phyloP scores from a whole-genome alignment of 1,140 invertebrate genomes.

The Drosophila triauraria region DNA sequence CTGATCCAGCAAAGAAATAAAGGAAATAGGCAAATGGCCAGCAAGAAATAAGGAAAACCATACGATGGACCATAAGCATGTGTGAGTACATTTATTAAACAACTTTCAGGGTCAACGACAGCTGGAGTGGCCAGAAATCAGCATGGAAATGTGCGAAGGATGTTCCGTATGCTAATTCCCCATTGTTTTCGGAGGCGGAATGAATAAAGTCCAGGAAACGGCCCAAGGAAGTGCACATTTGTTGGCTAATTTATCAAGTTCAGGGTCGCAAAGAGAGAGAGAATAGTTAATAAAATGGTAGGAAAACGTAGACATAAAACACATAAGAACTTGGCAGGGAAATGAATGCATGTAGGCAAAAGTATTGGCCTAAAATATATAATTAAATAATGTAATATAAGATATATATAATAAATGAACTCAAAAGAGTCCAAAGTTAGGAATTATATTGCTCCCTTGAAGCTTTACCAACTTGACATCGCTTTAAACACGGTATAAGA shows the following conservation, averaged over 20 bases:
- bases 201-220: conserved; percentile 26
- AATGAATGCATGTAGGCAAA: conserved; percentile 9
- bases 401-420: neutral
- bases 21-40: conserved; percentile 42
- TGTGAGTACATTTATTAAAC: conserved; percentile 82
- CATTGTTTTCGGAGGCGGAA: conserved; percentile 19
- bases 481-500: neutral
- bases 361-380: neutral
- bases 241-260: conserved; percentile 42
- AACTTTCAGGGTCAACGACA: conserved; percentile 62
- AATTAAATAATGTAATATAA: neutral
- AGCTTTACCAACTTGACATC: neutral
- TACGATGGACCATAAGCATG: conserved; percentile 56
- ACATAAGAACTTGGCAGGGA: neutral
- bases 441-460: too few relatives aligned
- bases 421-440: neutral
- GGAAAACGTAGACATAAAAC: neutral
- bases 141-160: conserved; percentile 35
- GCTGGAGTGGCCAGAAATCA: conserved; percentile 31
- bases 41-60: conserved; percentile 29
- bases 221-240: conserved; percentile 17
- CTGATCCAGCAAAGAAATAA: conserved; percentile 54
- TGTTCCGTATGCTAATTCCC: conserved; percentile 43
- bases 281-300: neutral
- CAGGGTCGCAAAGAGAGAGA: conserved; percentile 23